These are phyloP conservation scores for Silvanus unidentatus DNA, from an alignment of 2,888 invertebrate genomes.

Conservation along the genomic window DNA sequence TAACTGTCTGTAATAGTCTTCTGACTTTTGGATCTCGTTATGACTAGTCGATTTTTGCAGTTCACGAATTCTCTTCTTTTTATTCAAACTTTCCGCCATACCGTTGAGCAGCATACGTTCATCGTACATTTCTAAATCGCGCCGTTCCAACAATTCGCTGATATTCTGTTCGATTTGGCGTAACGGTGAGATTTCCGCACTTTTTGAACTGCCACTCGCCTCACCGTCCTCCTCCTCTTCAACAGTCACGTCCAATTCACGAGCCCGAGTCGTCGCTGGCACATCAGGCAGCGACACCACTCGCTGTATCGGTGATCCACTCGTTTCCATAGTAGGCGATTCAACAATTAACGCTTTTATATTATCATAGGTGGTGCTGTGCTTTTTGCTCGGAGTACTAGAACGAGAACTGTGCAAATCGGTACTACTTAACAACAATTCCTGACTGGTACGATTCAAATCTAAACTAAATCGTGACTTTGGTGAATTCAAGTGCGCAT, in stretches of 20 bases:
- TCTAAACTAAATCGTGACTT: slow-evolving; percentile 58
- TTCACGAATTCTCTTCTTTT: slow-evolving; percentile 43
- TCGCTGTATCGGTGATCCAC: slow-evolving; percentile 57
- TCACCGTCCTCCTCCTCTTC: slow-evolving; percentile 69
- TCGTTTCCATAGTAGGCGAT: slow-evolving; percentile 35
- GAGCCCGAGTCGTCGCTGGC: slow-evolving; percentile 55
- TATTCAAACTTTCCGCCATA: slow-evolving; percentile 43
- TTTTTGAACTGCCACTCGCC: slow-evolving; percentile 57
- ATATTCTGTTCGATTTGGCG: slow-evolving; percentile 69
- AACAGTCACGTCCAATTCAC: slow-evolving; percentile 63
- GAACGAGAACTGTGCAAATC: slow-evolving; percentile 41
- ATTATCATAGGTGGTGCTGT: slow-evolving; percentile 64
- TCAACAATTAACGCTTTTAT: slow-evolving; percentile 63
- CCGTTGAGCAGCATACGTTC: slow-evolving; percentile 43
- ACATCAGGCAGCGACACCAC: slow-evolving; percentile 64
- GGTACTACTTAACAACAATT: slow-evolving; percentile 39
- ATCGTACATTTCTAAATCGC: slow-evolving; percentile 41
- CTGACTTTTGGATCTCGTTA: slow-evolving; percentile 53
- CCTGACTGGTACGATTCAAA: slow-evolving; percentile 49
- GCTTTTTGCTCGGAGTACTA: slow-evolving; percentile 49
- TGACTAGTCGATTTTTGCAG: slow-evolving; percentile 59
- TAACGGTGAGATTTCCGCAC: slow-evolving; percentile 60
- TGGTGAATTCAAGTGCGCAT: slow-evolving; percentile 56
- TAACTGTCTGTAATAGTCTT: slow-evolving; percentile 42
- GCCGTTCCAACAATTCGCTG: slow-evolving; percentile 57